Base-by-base conservation (phyloP, 2,797 vertebrate species). In the Etheostoma perlongum region DNA sequence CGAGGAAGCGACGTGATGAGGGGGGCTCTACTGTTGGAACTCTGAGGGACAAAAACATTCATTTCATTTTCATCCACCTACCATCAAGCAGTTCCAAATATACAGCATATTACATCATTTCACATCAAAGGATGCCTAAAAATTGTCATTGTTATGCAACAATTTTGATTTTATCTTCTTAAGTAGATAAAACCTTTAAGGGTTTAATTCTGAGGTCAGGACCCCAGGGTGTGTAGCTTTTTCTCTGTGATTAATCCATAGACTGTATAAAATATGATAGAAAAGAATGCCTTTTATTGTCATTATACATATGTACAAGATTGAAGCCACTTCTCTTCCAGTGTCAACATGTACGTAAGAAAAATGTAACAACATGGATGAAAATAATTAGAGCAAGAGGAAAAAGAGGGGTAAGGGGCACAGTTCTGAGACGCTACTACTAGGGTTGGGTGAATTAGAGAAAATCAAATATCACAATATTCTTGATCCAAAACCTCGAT, bases 11-110 rank as follows among this genome's bases (percentile, higher is more conserved):
- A 58, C 96, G 96, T 64, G 97, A 97, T 0, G 97, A 95, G 42
- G 97, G 95, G 12, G 96, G 95, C 82, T 99, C 98, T 1, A 97
- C 96, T 63, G 97, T 96, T 23, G 96, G 95, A 82, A 98, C 94
- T 90, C 97, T 99, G 83, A 19, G 44, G 11, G 18, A 57, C 12
- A 82, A 5, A 80, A 25, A 74, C 6, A 62, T 25, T 2, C 0
- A 18, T 47, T 63, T 36, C 5, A 30, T 53, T 77, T 71, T 74
- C 19, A 69, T 27, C 15, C 44, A 66, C 3, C 12, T 4, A 57
- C 4, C 23, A 51, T 40, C 12, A 40, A 40, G 16, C 2, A 44
- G n/a, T 25, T 67, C 36, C 46, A 66, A 72, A 57, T 2, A 23
- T 1, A 30, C 30, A 30, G 30, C 6, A 36, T 60, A 40, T 59